Evolutionary conservation across 2,888 invertebrate genomes (phyloP), one percentile per base, ranked within the genome.

Genomic region (Gari tellinella): DNA sequence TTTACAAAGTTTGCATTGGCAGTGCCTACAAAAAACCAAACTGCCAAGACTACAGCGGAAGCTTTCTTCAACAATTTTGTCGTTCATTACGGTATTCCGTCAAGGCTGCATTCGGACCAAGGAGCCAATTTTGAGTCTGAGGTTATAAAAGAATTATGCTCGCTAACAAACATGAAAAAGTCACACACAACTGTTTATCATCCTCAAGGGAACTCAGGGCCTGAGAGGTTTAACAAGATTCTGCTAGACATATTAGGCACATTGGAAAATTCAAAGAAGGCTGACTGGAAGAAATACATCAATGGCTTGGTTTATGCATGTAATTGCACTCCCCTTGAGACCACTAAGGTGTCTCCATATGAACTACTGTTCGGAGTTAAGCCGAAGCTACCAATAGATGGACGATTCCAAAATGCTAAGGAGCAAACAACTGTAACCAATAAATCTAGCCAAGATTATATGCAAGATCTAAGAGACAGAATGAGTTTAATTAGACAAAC

Each of bases 191-290:
- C n/a, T n/a, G n/a, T n/a, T n/a, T n/a, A n/a, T n/a, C n/a, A n/a
- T n/a, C n/a, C 80, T 1, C 57, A 52, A 41, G 80, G 76, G 0
- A 76, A 76, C 52, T 72, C 73, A 1, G 23, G 53, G 23, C 38
- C 62, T 12, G 76, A 80, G 51, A 23, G 74, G 14, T 74, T 52
- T 26, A 74, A 80, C 45, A n/a, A n/a, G n/a, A n/a, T n/a, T n/a
- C n/a, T n/a, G n/a, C n/a, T n/a, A n/a, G n/a, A n/a, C n/a, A n/a
- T 73, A 67, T 26, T 78, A 7, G 65, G 63, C 10, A 73, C 69
- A 4, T 57, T 73, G 4, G 40, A 66, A 1, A 43, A 53, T 5
- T 49, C 49, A 0, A 12, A 66, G 48, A 73, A 73, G 43, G 46
- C 19, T 7, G 43, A 70, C 19, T 70, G 69, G 78, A 69, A 62